Conservation (phyloP, 2,797 vertebrate species). For the Mareca penelope region DNA sequence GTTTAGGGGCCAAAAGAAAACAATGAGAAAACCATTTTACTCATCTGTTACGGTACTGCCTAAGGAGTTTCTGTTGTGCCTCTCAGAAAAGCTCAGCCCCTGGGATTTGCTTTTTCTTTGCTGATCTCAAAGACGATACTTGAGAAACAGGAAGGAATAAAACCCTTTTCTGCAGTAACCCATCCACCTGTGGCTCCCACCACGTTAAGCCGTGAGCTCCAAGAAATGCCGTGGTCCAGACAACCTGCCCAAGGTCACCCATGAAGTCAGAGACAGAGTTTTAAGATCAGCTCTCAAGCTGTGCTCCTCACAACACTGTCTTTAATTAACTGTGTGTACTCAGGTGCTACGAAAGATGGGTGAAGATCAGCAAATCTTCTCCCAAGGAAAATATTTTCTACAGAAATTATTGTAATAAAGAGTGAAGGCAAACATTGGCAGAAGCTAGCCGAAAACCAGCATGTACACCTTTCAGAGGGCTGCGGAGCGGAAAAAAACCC, state of each 20-base stretch:
- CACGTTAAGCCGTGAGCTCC: background rate
- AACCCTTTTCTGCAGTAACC: background rate
- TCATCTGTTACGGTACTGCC: background rate
- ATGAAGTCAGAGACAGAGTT: background rate
- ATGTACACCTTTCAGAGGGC: background rate
- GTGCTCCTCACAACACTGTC: background rate
- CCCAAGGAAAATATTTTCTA: slow-evolving; percentile 63
- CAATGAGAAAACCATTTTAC: background rate
- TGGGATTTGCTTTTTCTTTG: background rate
- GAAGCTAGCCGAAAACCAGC: background rate
- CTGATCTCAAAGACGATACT: background rate
- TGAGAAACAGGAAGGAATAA: background rate
- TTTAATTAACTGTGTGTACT: slow-evolving; percentile 57
- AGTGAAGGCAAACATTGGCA: background rate
- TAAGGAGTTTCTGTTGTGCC: background rate
- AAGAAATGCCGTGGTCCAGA: background rate
- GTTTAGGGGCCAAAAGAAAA: background rate
- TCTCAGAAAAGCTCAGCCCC: background rate
- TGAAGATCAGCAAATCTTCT: slow-evolving; percentile 37
- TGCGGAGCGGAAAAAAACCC: background rate
- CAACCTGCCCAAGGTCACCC: background rate
- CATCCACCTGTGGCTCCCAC: slow-evolving; percentile 20
- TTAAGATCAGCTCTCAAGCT: background rate
- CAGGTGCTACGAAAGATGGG: slow-evolving; percentile 49
- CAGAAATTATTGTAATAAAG: background rate